Base-by-base conservation (phyloP, 35 echinoderm and acorn worm genomes). In the Heliocidaris erythrogramma region DNA sequence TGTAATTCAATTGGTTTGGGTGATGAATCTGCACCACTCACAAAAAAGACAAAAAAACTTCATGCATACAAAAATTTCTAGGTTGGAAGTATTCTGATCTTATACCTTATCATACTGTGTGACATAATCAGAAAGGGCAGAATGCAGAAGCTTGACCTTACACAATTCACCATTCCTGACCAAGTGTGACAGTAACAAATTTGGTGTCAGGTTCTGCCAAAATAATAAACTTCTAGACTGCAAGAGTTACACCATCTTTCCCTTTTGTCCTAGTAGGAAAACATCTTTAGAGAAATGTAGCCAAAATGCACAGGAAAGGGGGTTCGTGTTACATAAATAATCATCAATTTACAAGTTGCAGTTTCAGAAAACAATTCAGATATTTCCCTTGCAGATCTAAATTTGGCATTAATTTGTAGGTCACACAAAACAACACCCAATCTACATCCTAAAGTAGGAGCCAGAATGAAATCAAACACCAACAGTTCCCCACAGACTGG, bases 371-470 rank as follows among this genome's bases (percentile, higher is more conserved):
- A n/a, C 65, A 78, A 27, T n/a, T 21, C 17, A 14, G 65, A 78
- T n/a, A 78, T 78, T 27, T 78, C 65, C 65, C 65, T 18, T n/a
- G 65, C 65, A 78, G 65, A 2, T 78, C 21, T 78, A 18, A 78
- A 78, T 78, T 78, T 78, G 65, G 65, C 18, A 78, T 78, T n/a
- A 78, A 78, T 78, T 78, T 78, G 65, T 78, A 78, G 65, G 65
- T 78, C 65, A 5, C 65, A 21, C 65, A 78, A n/a, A 78, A 78
- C 65, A 78, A 78, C 65, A 78, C 65, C 21, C 65, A 78, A 78
- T 78, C 65, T n/a, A 2, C 65, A 78, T 78, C 65, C 35, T n/a
- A 78, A n/a, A 78, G 6, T 78, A 21, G n/a, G 35, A n/a, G 65
- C 65, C 21, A 4, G 21, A 78, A 78, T 78, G 65, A 78, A 78